phyloP scores from a whole-genome alignment of 2,888 invertebrate species.

The Leptodirus hochenwartii region DNA sequence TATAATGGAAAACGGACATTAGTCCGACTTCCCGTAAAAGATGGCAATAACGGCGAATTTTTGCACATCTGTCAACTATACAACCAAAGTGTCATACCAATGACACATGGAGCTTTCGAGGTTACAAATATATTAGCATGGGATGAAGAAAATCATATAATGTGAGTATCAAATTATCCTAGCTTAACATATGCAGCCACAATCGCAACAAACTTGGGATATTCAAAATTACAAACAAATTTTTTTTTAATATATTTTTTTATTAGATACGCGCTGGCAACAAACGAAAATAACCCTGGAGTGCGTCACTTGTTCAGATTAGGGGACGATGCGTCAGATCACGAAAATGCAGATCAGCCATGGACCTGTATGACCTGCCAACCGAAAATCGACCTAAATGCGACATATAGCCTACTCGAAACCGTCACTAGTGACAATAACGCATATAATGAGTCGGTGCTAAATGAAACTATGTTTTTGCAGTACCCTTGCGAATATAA shows the following conservation, averaged over 20 bases:
- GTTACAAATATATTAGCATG: slow-evolving; percentile 56
- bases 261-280: slow-evolving; percentile 63
- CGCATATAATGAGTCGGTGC: slow-evolving; percentile 28
- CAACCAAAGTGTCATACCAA: slow-evolving; percentile 26
- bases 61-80: slow-evolving; percentile 31
- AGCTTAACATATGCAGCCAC: slow-evolving; percentile 1
- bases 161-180: slow-evolving; percentile 32
- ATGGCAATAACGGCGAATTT: slow-evolving; percentile 41
- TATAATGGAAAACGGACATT: slow-evolving; percentile 27
- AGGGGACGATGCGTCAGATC: slow-evolving; percentile 23
- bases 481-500: slow-evolving; percentile 34
- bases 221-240: slow-evolving; percentile 2
- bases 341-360: slow-evolving; percentile 26
- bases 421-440: slow-evolving; percentile 24
- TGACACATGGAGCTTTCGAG: slow-evolving; percentile 61
- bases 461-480: slow-evolving; percentile 23
- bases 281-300: slow-evolving; percentile 57
- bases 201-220: too few relatives aligned
- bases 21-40: slow-evolving; percentile 38
- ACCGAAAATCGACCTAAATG: slow-evolving; percentile 24
- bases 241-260: neutral
- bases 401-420: slow-evolving; percentile 14
- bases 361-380: slow-evolving; percentile 42
- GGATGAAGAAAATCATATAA: slow-evolving; percentile 50
- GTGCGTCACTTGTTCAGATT: slow-evolving; percentile 69